Evolutionary conservation across 2,888 invertebrate species (phyloP).

Genomic region (Platypus cylindrus): DNA sequence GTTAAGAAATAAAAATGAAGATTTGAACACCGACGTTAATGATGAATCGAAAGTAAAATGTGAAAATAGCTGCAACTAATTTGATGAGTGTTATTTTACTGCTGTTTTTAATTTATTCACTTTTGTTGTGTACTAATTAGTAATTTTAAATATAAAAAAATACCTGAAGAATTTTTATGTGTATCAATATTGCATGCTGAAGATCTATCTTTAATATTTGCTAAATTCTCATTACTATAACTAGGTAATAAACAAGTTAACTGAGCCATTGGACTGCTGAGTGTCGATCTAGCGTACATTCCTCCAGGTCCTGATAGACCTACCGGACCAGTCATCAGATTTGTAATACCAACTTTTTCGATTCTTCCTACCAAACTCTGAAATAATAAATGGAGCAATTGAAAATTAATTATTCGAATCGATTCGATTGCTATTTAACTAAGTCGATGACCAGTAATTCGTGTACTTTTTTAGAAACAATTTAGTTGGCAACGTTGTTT

Average conservation of each 20-base stretch:
- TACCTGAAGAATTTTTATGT: constrained; percentile 14
- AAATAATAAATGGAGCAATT: constrained; percentile 15
- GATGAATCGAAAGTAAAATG: too few relatives aligned
- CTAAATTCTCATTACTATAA: constrained; percentile 23
- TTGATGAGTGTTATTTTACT: too few relatives aligned
- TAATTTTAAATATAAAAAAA: constrained; percentile 3
- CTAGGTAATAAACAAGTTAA: constrained; percentile 49
- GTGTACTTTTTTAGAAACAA: too few relatives aligned
- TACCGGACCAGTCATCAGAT: constrained; percentile 50
- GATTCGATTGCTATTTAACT: too few relatives aligned
- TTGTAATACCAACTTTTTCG: constrained; percentile 54
- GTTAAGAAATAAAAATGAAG: too few relatives aligned
- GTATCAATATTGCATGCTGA: constrained; percentile 7
- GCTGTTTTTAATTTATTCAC: too few relatives aligned
- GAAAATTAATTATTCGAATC: too few relatives aligned
- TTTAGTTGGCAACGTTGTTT: constrained; percentile 8
- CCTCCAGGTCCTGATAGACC: constrained; percentile 51
- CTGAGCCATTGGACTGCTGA: constrained; percentile 70
- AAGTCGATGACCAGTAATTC: too few relatives aligned
- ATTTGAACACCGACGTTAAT: too few relatives aligned
- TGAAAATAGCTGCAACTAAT: too few relatives aligned
- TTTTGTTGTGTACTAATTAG: too few relatives aligned
- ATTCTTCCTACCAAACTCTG: constrained; percentile 48
- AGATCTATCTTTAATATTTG: constrained; percentile 20
- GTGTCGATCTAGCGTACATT: constrained; percentile 44